Conservation (phyloP, 1,140 invertebrate genomes). For the Euwallacea similis region DNA sequence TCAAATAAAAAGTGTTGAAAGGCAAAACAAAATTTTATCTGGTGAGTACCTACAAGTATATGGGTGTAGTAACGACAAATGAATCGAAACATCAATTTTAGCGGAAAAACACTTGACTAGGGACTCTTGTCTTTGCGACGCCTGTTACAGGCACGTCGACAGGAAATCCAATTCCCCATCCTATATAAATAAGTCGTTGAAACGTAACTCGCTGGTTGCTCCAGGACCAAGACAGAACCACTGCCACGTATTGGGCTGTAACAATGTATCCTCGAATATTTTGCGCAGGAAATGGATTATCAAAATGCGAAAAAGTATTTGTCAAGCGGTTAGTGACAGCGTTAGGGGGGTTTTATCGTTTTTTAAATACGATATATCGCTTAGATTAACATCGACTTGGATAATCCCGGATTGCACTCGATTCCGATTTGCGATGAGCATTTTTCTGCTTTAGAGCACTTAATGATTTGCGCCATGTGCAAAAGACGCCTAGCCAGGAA, state of each 20-base stretch:
- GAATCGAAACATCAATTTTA: conserved; percentile 47
- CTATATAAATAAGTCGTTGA: conserved; percentile 55
- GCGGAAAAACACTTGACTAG: conserved; percentile 75
- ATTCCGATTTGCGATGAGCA: conserved; percentile 66
- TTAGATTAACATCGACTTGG: conserved; percentile 62
- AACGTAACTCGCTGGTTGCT: conserved; percentile 46
- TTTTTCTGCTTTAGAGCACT: conserved; percentile 66
- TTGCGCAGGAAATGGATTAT: conserved; percentile 77
- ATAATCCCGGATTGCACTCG: conserved; percentile 62
- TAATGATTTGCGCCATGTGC: conserved; percentile 74
- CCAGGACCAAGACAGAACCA: conserved; percentile 53
- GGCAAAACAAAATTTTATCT: conserved; percentile 74
- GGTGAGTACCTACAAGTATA: conserved; percentile 54
- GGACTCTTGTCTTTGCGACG: conserved; percentile 82
- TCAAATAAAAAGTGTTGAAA: conserved; percentile 76
- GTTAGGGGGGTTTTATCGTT: not conserved
- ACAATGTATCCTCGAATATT: conserved; percentile 65
- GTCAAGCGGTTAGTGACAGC: conserved; percentile 64
- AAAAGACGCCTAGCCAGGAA: conserved; percentile 72
- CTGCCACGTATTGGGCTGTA: conserved; percentile 67
- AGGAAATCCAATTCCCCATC: conserved; percentile 70
- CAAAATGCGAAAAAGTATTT: conserved; percentile 70
- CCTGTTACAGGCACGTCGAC: conserved; percentile 81
- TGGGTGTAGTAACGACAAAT: not conserved
- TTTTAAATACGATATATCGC: too few species aligned